Percentiles rank a stretch among this genome's conserved stretches.
Conservation (phyloP, 2,888 invertebrate genomes). For the Cosmorhoe ocellata region DNA sequence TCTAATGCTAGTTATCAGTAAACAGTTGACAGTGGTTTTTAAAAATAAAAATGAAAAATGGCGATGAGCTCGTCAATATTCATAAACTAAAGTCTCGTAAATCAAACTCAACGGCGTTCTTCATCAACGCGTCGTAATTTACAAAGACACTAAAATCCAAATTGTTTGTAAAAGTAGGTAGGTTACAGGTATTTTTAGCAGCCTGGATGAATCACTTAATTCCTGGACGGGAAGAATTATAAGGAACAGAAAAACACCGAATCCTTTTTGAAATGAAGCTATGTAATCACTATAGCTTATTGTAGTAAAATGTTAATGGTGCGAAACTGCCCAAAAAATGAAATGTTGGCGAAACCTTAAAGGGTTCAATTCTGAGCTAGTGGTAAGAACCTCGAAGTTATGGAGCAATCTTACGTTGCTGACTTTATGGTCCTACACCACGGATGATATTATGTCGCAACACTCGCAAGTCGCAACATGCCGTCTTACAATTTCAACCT, state of each 20-base stretch:
- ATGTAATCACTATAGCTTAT: too few species aligned
- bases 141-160: slow-evolving; percentile 20
- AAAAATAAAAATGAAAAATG: too few species aligned
- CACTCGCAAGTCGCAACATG: slow-evolving; percentile 29
- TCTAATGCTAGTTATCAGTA: too few species aligned
- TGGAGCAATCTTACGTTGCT: slow-evolving; percentile 35
- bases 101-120: background rate
- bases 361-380: slow-evolving; percentile 4
- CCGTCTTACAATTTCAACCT: slow-evolving; percentile 20
- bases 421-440: slow-evolving; percentile 34
- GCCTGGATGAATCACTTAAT: slow-evolving; percentile 8
- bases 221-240: too few species aligned
- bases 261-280: too few species aligned
- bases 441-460: slow-evolving; percentile 31
- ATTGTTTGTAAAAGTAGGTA: slow-evolving; percentile 14
- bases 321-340: background rate
- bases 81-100: slow-evolving; percentile 1
- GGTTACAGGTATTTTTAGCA: background rate
- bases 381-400: slow-evolving; percentile 29
- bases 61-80: background rate
- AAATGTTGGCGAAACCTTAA: background rate
- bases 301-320: background rate
- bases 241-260: too few species aligned
- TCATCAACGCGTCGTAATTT: slow-evolving; percentile 18
- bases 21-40: too few species aligned